phyloP scores from a whole-genome alignment of 2,113 vertebrate genomes.

The Heterocephalus glaber region DNA sequence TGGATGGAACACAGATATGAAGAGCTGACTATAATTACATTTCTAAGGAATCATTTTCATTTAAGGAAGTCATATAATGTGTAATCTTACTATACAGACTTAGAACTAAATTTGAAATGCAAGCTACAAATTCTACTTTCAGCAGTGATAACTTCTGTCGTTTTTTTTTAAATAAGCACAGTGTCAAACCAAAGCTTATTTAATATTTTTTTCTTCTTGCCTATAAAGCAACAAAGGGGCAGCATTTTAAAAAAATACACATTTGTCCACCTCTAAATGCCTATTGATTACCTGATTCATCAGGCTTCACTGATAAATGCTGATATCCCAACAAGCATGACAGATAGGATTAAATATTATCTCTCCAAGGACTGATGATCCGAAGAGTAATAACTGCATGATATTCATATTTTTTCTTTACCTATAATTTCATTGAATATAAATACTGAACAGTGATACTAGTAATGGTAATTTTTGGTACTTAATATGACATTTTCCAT shows the following conservation, averaged over 20 bases:
- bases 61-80: neutral
- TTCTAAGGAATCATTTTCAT: constrained; percentile 21
- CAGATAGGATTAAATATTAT: neutral
- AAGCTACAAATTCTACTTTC: constrained; percentile 51
- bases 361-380: constrained; percentile 14
- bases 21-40: neutral
- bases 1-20: neutral
- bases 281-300: neutral
- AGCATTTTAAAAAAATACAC: neutral
- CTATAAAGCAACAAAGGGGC: neutral
- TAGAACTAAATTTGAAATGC: neutral
- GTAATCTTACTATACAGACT: neutral
- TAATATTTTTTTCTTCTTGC: neutral
- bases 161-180: neutral
- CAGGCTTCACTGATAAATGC: neutral
- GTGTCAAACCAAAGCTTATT: neutral
- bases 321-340: neutral
- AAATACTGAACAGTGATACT: constrained; percentile 44
- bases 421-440: constrained; percentile 56
- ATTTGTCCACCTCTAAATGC: constrained; percentile 3
- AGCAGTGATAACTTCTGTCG: neutral
- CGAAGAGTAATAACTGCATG: neutral
- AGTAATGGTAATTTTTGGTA: constrained; percentile 39
- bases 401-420: constrained; percentile 52
- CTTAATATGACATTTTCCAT: constrained; percentile 62